Evolutionary conservation across 2,113 vertebrate genomes (phyloP).

Genomic region (Ochotona curzoniae): DNA sequence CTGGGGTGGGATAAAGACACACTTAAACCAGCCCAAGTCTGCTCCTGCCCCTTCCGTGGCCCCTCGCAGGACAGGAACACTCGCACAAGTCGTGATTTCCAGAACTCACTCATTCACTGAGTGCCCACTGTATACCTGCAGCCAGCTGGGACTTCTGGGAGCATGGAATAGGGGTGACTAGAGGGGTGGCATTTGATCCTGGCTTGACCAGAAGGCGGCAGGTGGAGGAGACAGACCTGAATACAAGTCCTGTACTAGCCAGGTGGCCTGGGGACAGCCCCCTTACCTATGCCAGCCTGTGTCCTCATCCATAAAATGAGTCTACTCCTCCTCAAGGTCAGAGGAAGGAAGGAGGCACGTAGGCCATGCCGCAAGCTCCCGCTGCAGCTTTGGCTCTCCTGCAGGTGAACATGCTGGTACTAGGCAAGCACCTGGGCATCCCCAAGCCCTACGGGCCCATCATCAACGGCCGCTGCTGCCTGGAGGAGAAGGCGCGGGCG

Average conservation of each 20-base stretch:
- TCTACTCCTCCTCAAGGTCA: neutral
- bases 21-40: neutral
- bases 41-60: neutral
- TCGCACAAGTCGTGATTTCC: fast-evolving
- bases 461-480: conserved; percentile 87
- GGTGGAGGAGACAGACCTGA: neutral
- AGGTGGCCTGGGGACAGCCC: neutral
- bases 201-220: neutral
- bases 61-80: neutral
- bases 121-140: neutral
- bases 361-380: fast-evolving
- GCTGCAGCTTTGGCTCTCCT: fast-evolving
- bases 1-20: neutral
- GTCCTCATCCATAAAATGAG: neutral
- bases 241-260: no score
- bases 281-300: neutral
- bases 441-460: conserved; percentile 94
- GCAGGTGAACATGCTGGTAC: conserved; percentile 96
- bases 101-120: neutral
- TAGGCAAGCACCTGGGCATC: conserved; percentile 91
- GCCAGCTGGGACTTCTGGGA: neutral
- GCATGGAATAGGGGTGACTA: neutral
- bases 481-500: conserved; percentile 88
- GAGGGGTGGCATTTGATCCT: neutral
- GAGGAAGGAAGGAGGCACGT: fast-evolving